phyloP scores from a whole-genome alignment of 1,140 invertebrate genomes.

The Rhyzopertha dominica region DNA sequence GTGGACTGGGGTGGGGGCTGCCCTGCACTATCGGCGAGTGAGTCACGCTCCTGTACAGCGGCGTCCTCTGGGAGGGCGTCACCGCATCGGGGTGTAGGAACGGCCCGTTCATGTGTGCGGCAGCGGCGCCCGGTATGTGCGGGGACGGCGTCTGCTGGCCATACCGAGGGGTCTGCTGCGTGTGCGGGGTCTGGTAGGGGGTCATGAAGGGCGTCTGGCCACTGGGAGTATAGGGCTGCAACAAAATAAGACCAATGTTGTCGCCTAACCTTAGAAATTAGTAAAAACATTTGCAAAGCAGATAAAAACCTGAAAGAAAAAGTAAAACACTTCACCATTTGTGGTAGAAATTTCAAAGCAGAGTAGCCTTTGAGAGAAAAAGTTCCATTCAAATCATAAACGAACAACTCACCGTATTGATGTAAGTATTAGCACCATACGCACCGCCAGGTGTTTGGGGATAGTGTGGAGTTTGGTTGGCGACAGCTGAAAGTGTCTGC shows the following conservation, averaged over 20 bases:
- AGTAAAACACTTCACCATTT: too few relatives aligned
- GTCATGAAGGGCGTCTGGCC: slow-evolving; percentile 89
- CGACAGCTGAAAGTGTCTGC: slow-evolving; percentile 63
- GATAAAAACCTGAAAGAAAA: not conserved
- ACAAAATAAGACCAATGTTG: slow-evolving; percentile 34
- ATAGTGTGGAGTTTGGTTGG: slow-evolving; percentile 63
- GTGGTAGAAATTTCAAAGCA: too few relatives aligned
- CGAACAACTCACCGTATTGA: slow-evolving; percentile 54
- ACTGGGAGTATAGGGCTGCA: slow-evolving; percentile 76
- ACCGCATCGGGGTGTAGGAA: slow-evolving; percentile 57
- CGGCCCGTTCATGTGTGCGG: slow-evolving; percentile 42
- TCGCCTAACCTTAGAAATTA: not conserved
- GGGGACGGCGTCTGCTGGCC: slow-evolving; percentile 55
- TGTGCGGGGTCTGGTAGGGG: slow-evolving; percentile 72
- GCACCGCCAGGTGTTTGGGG: slow-evolving; percentile 58
- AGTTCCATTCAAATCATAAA: too few relatives aligned
- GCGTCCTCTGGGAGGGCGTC: slow-evolving; percentile 50
- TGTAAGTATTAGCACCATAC: slow-evolving; percentile 48
- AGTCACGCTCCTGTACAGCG: slow-evolving; percentile 42
- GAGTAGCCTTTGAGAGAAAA: too few relatives aligned
- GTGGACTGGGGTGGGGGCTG: slow-evolving; percentile 47
- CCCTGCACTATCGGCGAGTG: slow-evolving; percentile 40
- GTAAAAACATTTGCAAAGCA: not conserved
- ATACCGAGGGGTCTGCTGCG: slow-evolving; percentile 58
- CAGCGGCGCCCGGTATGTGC: slow-evolving; percentile 42